phyloP scores from a whole-genome alignment of 2,113 vertebrate genomes.

The Xenopus tropicalis region UCB_Xtro_10.0 CM004452.2:34888001-34888500 shows the following conservation, averaged over 20 bases:
- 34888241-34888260: constrained; percentile 20
- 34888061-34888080: no score
- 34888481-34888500: constrained; percentile 6
- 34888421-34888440: no score
- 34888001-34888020: no score
- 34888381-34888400: constrained; percentile 3
- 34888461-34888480: constrained; percentile 19
- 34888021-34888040: no score
- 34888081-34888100: no score
- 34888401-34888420: neutral
- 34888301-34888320: neutral
- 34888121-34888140: neutral
- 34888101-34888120: neutral
- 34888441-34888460: neutral
- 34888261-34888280: neutral
- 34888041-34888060: no score
- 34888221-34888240: neutral
- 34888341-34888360: constrained; percentile 16
- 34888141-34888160: constrained; percentile 6
- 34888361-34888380: constrained; percentile 7
- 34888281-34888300: constrained; percentile 7
- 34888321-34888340: constrained; percentile 13
- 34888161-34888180: constrained; percentile 12
- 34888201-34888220: neutral
- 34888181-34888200: constrained; percentile 18